Evolutionary conservation across 2,888 invertebrate genomes (phyloP).

Genomic region (Chironomus tentans): DNA sequence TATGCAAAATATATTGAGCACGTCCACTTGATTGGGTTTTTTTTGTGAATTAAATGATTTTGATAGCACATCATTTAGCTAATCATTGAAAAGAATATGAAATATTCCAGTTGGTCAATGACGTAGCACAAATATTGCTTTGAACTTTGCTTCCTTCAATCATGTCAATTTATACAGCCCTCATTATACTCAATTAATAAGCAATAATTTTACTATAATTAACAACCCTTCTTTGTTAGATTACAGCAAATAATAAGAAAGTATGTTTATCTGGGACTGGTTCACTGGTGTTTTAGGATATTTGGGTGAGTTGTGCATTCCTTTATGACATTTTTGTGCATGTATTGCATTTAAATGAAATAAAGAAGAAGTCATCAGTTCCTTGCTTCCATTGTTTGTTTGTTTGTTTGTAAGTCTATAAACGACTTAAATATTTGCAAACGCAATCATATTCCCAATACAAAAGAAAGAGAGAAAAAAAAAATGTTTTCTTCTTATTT

Average conservation of each 20-base stretch:
- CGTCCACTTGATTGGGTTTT: not conserved
- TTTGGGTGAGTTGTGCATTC: slow-evolving; percentile 60
- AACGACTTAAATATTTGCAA: no score
- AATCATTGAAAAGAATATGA: not conserved
- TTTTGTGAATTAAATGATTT: not conserved
- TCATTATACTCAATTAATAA: no score
- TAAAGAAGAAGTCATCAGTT: no score
- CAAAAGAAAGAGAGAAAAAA: not conserved
- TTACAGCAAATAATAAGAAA: slow-evolving; percentile 29
- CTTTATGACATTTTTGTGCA: slow-evolving; percentile 31
- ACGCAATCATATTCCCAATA: no score
- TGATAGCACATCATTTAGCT: not conserved
- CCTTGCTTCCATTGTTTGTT: no score
- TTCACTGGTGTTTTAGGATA: slow-evolving; percentile 89
- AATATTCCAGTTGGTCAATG: no score
- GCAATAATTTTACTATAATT: not conserved
- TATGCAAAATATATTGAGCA: no score
- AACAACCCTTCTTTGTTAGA: not conserved
- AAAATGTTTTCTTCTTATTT: not conserved
- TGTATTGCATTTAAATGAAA: not conserved
- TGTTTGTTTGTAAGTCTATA: no score
- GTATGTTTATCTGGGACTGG: slow-evolving; percentile 95
- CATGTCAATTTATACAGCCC: no score
- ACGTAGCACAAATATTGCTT: no score
- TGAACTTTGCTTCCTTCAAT: no score